Base-by-base conservation (phyloP, 2,797 vertebrate genomes). In the Todus mexicanus region DNA sequence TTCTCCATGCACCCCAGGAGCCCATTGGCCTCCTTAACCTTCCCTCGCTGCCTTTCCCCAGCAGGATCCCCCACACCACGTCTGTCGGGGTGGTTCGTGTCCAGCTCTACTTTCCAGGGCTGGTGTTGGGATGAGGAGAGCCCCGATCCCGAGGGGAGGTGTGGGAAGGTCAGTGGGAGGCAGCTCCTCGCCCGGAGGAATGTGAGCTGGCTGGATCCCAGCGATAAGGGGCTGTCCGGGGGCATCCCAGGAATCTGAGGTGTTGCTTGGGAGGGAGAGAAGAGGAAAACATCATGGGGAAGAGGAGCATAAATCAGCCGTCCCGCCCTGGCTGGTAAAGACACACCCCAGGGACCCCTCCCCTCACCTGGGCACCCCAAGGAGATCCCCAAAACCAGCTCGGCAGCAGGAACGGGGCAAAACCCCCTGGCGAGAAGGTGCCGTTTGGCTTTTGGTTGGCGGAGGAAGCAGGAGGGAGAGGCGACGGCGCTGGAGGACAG, bases 401-500 rank as follows among this genome's bases (percentile, higher is more conserved):
- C 40, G 0, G 1, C 12, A 17, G 29, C 1, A 1, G 40, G 25
- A 57, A 45, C 0, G 0, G 73, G 59, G 38, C 2, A 2, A 31
- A 45, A 64, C 9, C 13, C 13, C 31, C 50, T 5, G 2, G 6
- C 8, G 4, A 31, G 26, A 48, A 8, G 11, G 11, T 13, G 27
- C 11, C n/a, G 21, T 47, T 26, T 15, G 69, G 13, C 16, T 53
- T 33, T 20, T 21, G 9, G 26, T 3, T 1, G 0, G 57, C 25
- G 38, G 22, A 25, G 43, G 37, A n/a, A n/a, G 31, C 48, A 25
- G 50, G 25, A 1, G 1, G 54, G 22, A n/a, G 70, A 80, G 43
- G 35, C 13, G 51, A 42, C 5, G 2, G 54, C 2, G 4, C 48
- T 8, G 56, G 4, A 57, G 29, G 72, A 22, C 2, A 82, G 31